Evolutionary conservation across 2,113 vertebrate genomes (phyloP).

Genomic region (Notiomystis cincta): DNA sequence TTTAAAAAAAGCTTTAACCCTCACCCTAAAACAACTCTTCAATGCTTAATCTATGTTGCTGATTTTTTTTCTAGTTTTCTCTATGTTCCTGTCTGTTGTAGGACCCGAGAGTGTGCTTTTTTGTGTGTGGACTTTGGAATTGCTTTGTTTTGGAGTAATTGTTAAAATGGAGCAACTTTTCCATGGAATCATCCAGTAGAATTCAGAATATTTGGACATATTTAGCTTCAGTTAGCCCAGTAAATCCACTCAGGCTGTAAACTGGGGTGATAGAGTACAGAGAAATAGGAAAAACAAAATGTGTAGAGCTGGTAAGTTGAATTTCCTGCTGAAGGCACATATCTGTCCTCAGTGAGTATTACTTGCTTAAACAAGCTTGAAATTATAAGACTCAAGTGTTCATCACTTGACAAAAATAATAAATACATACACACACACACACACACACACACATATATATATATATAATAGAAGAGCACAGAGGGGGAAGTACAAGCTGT

Average conservation of each 20-base stretch:
- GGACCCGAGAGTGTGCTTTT: neutral
- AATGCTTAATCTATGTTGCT: neutral
- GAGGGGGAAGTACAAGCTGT: neutral
- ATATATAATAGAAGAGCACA: neutral
- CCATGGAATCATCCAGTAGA: neutral
- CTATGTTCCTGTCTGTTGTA: neutral
- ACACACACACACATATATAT: neutral
- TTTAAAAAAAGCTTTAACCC: neutral
- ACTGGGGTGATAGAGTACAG: neutral
- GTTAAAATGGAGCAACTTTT: neutral
- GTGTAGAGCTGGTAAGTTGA: neutral
- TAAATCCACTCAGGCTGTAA: neutral
- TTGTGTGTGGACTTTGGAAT: neutral
- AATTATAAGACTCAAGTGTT: slow-evolving; percentile 1
- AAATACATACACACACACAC: neutral
- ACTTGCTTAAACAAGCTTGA: slow-evolving; percentile 61
- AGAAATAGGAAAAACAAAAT: neutral
- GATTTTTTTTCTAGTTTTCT: neutral
- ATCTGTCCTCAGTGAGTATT: neutral
- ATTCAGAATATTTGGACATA: neutral
- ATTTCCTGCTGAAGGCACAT: neutral
- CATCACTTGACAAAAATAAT: slow-evolving; percentile 27
- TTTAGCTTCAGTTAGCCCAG: neutral
- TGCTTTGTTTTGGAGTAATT: neutral
- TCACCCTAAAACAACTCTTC: neutral